Conservation (phyloP, 1,140 invertebrate genomes). For the Alviniconcha marisindica region DNA sequence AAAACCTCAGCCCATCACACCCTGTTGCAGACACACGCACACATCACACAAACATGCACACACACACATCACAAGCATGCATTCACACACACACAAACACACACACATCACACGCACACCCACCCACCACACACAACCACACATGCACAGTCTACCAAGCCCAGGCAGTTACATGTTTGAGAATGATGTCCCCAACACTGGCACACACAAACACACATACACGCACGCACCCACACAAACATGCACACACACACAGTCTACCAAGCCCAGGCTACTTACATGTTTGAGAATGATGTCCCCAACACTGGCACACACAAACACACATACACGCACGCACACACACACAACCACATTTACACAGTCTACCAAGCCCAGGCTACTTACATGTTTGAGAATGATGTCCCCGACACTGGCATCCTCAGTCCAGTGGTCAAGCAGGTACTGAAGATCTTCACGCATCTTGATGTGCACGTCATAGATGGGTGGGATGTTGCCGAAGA, state of each 20-base stretch:
- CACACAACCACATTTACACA: neutral
- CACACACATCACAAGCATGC: no score
- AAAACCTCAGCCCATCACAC: no score
- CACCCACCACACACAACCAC: no score
- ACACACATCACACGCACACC: no score
- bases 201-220: slow-evolving; percentile 81
- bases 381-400: slow-evolving; percentile 84
- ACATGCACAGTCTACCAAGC: neutral
- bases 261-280: slow-evolving; percentile 81
- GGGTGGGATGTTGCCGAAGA: slow-evolving; percentile 96
- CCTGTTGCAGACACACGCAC: no score
- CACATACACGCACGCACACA: neutral
- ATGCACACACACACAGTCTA: no score
- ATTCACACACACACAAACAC: no score
- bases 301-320: no score
- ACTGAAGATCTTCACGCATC: slow-evolving; percentile 87
- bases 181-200: slow-evolving; percentile 90
- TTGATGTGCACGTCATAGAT: slow-evolving; percentile 94
- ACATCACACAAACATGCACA: no score
- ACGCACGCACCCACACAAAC: no score
- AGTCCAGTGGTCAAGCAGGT: slow-evolving; percentile 84
- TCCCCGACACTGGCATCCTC: slow-evolving; percentile 90
- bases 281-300: slow-evolving; percentile 3
- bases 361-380: neutral
- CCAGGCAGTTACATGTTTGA: slow-evolving; percentile 78